Evolutionary conservation across 2,888 invertebrate genomes (phyloP).

Genomic region (Lasioglossum leucozonium): DNA sequence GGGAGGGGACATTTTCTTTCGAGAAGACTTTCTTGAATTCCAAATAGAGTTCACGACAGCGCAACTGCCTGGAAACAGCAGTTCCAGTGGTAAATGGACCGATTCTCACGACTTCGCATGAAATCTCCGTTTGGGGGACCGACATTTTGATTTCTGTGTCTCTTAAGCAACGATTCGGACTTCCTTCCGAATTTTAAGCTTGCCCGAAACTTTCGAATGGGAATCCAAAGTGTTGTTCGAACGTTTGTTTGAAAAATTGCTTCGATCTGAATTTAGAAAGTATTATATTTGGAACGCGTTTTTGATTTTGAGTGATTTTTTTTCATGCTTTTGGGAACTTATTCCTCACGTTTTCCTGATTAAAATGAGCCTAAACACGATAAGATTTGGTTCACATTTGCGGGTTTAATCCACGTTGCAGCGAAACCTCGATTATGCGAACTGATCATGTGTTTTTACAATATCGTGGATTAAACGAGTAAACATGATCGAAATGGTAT

Average conservation of each 20-base stretch:
- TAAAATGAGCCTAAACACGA: background rate
- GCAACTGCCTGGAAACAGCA: background rate
- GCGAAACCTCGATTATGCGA: background rate
- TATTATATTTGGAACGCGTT: background rate
- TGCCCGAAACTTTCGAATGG: background rate
- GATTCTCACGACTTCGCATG: background rate
- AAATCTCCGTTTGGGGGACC: background rate
- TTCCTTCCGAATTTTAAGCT: background rate
- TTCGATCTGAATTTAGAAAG: background rate
- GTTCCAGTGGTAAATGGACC: background rate
- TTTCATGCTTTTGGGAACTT: background rate
- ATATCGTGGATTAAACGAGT: background rate
- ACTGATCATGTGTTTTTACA: background rate
- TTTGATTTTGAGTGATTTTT: background rate
- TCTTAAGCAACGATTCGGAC: background rate
- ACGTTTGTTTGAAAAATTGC: background rate
- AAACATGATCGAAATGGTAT: background rate
- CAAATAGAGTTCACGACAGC: background rate
- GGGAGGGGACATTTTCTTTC: background rate
- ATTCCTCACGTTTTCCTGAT: background rate
- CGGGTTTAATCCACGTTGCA: background rate
- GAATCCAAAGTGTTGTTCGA: background rate
- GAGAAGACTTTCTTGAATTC: background rate
- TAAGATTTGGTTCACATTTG: background rate
- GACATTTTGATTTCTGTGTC: slow-evolving; percentile 1